These are phyloP conservation scores for Siphlonurus alternatus DNA, from an alignment of 2,888 invertebrate genomes.

Conservation along the genomic window DNA sequence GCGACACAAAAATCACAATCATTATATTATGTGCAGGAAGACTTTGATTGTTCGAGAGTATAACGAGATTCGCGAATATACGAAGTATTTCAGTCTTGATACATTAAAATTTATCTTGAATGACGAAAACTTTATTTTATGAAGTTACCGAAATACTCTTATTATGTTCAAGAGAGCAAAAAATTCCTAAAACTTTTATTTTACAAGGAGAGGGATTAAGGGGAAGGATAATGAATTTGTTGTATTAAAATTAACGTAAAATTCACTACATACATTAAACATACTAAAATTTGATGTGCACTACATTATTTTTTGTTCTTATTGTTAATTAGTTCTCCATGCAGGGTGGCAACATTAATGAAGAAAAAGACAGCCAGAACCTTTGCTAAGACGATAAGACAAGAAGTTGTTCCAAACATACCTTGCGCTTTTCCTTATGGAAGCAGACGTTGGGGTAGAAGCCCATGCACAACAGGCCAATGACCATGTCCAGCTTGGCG, in stretches of 20 bases:
- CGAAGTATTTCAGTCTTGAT: conserved; percentile 4
- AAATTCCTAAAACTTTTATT: too few relatives aligned
- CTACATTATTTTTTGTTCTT: background rate
- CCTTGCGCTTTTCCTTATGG: conserved; percentile 89
- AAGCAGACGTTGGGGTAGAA: conserved; percentile 93
- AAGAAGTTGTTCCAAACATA: conserved; percentile 29
- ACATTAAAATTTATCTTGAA: background rate
- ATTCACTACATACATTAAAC: background rate
- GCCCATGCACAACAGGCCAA: conserved; percentile 75
- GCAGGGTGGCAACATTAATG: background rate
- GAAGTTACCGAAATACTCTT: too few relatives aligned
- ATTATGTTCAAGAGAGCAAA: too few relatives aligned
- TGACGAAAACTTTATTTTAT: background rate
- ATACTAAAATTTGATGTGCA: background rate
- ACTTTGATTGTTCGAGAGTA: too few relatives aligned
- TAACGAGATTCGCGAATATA: conserved; percentile 28
- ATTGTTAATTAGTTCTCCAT: background rate
- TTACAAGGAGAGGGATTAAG: too few relatives aligned
- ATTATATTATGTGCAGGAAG: too few relatives aligned
- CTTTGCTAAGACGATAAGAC: conserved; percentile 1
- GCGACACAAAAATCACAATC: too few relatives aligned
- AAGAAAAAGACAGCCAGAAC: too few relatives aligned
- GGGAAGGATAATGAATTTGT: too few relatives aligned
- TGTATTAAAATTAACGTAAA: too few relatives aligned
- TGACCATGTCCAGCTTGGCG: conserved; percentile 61